Evolutionary conservation across 2,113 vertebrate genomes (phyloP).

Genomic region (Pollimyrus isidori): DNA sequence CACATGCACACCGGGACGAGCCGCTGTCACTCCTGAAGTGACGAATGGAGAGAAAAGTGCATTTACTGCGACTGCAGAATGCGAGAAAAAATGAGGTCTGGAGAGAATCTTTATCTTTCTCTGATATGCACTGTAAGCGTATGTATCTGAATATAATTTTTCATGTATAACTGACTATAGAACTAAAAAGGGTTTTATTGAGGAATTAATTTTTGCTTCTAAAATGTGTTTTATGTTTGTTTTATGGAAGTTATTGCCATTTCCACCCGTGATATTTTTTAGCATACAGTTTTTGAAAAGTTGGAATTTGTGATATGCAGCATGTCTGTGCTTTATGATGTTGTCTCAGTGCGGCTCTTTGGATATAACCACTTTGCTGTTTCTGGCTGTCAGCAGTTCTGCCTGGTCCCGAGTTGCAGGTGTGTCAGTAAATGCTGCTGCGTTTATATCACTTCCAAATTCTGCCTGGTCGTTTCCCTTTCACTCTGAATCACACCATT

Average conservation of each 20-base stretch:
- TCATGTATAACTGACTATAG: background rate
- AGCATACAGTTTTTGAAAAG: background rate
- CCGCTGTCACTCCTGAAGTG: background rate
- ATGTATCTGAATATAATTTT: background rate
- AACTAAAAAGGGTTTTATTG: background rate
- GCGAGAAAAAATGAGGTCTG: background rate
- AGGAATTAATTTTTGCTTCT: background rate
- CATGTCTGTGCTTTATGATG: background rate
- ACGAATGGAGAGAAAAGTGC: background rate
- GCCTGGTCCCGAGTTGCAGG: background rate
- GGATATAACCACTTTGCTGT: background rate
- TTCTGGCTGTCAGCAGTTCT: background rate
- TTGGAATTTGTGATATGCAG: background rate
- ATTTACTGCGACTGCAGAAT: background rate
- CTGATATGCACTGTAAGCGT: background rate
- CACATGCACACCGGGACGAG: background rate
- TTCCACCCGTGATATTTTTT: background rate
- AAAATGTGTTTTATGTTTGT: background rate
- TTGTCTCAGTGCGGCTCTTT: background rate
- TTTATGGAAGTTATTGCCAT: background rate
- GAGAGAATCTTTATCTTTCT: background rate
- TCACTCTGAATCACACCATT: background rate
- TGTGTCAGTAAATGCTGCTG: background rate
- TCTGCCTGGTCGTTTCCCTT: background rate
- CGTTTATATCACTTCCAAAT: background rate